A percentile compares a stretch with the other conserved stretches of the same genome.
These are phyloP conservation scores for Azemiops feae DNA, from an alignment of 2,113 vertebrate genomes.

Conservation along the genomic window DNA sequence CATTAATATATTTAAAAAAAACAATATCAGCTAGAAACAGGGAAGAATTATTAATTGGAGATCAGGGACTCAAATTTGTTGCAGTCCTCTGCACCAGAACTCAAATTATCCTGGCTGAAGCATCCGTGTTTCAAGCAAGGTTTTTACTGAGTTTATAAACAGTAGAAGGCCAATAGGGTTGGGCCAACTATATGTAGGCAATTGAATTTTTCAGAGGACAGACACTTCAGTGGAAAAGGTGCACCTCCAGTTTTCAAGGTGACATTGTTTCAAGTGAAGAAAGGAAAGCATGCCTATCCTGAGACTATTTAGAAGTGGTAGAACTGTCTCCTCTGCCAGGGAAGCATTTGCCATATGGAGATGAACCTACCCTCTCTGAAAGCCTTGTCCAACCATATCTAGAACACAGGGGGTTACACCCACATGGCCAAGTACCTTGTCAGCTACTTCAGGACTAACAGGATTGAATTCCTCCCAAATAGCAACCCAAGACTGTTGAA, in stretches of 20 bases:
- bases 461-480: neutral
- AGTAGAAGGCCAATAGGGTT: neutral
- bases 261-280: neutral
- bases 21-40: neutral
- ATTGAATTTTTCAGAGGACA: neutral
- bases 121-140: neutral
- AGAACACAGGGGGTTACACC: neutral
- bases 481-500: neutral
- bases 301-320: neutral
- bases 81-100: neutral
- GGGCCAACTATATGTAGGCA: neutral
- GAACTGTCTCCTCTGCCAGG: neutral
- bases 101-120: neutral
- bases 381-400: neutral
- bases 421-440: neutral
- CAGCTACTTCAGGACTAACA: neutral
- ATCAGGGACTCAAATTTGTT: neutral
- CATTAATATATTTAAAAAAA: neutral
- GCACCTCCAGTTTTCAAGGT: neutral
- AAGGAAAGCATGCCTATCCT: neutral
- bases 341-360: neutral
- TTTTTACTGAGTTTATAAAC: neutral
- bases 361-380: neutral
- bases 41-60: neutral
- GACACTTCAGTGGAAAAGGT: neutral